Conservation (phyloP, 2,888 invertebrate species). For the Monopis laevigella region DNA sequence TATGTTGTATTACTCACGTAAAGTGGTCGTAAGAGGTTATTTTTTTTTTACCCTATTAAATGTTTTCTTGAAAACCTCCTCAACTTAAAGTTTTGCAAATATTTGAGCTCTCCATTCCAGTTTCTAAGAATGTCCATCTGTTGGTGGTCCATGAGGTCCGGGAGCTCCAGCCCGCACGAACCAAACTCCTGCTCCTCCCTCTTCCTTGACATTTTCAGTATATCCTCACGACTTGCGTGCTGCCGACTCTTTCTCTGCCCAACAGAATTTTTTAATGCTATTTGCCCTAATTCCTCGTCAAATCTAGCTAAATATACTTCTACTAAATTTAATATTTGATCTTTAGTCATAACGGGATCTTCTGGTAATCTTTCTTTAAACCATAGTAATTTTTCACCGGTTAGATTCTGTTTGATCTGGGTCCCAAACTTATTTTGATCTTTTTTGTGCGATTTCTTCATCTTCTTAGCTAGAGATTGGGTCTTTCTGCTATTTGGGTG, state of each 20-base stretch:
- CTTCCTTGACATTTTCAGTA: conserved; percentile 79
- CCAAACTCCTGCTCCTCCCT: conserved; percentile 79
- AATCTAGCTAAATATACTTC: conserved; percentile 67
- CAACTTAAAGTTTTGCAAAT: conserved; percentile 73
- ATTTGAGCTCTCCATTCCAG: conserved; percentile 76
- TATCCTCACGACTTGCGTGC: conserved; percentile 82
- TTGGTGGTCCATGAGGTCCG: conserved; percentile 70
- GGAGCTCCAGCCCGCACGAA: conserved; percentile 82
- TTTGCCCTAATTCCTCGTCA: conserved; percentile 82
- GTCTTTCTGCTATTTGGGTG: conserved; percentile 91
- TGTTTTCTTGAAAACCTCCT: conserved; percentile 62
- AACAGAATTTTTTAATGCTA: conserved; percentile 79
- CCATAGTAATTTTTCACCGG: conserved; percentile 83
- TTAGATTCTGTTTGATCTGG: conserved; percentile 75
- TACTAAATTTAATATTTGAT: conserved; percentile 68
- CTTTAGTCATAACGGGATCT: conserved; percentile 62
- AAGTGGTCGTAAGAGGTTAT: no score
- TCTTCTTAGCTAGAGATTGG: conserved; percentile 74
- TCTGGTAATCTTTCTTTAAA: conserved; percentile 74
- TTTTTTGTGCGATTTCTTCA: conserved; percentile 70
- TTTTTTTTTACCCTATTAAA: no score
- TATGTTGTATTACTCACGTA: no score
- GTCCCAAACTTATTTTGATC: conserved; percentile 71
- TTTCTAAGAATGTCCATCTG: conserved; percentile 69
- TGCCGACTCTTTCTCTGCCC: conserved; percentile 79